Conservation (phyloP, 2,888 invertebrate species). For the Tachina grossa region DNA sequence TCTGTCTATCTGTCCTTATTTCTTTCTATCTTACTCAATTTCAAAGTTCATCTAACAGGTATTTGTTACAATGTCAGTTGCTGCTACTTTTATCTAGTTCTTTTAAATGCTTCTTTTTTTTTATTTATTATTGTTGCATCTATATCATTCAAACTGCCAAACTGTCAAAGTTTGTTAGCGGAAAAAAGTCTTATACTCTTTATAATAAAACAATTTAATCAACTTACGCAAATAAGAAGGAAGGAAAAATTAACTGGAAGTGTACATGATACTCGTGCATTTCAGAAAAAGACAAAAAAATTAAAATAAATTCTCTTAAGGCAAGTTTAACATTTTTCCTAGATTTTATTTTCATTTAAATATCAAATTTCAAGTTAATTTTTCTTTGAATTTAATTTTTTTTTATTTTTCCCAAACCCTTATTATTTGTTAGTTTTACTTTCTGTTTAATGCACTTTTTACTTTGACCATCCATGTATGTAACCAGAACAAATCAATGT, state of each 20-base stretch:
- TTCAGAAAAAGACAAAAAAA: background rate
- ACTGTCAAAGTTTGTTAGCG: slow-evolving; percentile 56
- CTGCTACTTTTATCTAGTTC: background rate
- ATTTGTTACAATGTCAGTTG: slow-evolving; percentile 33
- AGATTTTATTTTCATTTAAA: background rate
- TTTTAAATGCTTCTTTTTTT: slow-evolving; percentile 10
- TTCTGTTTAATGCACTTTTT: background rate
- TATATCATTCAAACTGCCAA: slow-evolving; percentile 57
- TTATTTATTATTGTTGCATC: slow-evolving; percentile 30
- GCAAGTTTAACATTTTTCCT: background rate
- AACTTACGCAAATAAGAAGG: slow-evolving; percentile 1
- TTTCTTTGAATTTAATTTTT: background rate
- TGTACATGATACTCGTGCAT: slow-evolving; percentile 42
- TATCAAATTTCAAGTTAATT: slow-evolving; percentile 9
- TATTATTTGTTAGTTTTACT: background rate
- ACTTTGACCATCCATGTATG: slow-evolving; percentile 35
- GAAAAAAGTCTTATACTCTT: slow-evolving; percentile 20
- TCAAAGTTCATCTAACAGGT: slow-evolving; percentile 28
- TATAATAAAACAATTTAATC: slow-evolving; percentile 35
- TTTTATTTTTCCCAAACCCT: slow-evolving; percentile 1
- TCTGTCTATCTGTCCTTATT: no score
- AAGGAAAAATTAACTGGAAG: slow-evolving; percentile 20
- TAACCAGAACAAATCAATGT: slow-evolving; percentile 52
- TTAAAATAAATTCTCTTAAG: background rate
- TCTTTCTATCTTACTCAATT: background rate